Evolutionary conservation across 2,888 invertebrate genomes (phyloP).

Genomic region (Brachyptera risi): DNA sequence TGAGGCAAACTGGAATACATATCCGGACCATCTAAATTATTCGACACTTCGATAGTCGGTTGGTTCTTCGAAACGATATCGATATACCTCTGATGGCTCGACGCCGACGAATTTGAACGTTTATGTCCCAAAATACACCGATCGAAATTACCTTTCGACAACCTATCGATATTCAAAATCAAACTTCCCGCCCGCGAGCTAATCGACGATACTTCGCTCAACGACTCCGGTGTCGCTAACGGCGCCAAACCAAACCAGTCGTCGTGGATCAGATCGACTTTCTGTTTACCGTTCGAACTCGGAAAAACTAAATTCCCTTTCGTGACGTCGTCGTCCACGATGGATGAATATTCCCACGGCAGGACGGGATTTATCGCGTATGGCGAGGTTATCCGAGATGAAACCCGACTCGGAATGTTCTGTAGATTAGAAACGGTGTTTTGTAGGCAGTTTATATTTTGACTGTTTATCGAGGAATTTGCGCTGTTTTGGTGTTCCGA

Average conservation of each 20-base stretch:
- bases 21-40: neutral
- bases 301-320: conserved; percentile 34
- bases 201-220: conserved; percentile 76
- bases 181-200: conserved; percentile 61
- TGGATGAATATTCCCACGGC: conserved; percentile 50
- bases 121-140: conserved; percentile 6
- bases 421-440: conserved; percentile 15
- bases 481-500: conserved; percentile 37
- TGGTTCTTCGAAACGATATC: neutral
- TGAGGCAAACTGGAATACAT: neutral
- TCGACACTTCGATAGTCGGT: conserved; percentile 40
- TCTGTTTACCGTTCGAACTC: conserved; percentile 30
- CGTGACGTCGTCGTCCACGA: conserved; percentile 39
- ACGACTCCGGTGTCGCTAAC: conserved; percentile 74
- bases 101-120: neutral
- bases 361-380: conserved; percentile 35
- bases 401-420: neutral
- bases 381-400: conserved; percentile 29
- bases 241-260: conserved; percentile 70
- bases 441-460: neutral
- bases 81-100: neutral
- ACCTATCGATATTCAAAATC: conserved; percentile 19
- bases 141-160: neutral
- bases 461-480: conserved; percentile 38
- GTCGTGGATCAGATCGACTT: conserved; percentile 54